phyloP scores from a whole-genome alignment of 2,113 vertebrate genomes.

The Ophiodon elongatus region DNA sequence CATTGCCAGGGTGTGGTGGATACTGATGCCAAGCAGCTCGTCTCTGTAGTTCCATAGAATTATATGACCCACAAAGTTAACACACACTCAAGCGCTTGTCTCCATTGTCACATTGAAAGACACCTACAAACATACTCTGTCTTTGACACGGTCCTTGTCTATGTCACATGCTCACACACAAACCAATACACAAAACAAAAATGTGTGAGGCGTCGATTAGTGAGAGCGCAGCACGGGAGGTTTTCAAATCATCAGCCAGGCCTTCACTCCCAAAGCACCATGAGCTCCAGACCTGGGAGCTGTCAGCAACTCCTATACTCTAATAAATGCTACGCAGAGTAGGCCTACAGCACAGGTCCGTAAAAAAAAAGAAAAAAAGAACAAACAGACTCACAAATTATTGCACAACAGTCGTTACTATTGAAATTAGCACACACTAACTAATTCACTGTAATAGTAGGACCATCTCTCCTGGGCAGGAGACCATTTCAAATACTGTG shows the following conservation, averaged over 20 bases:
- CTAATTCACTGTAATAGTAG: background rate
- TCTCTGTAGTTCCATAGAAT: background rate
- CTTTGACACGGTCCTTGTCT: background rate
- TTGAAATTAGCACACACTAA: slow-evolving; percentile 15
- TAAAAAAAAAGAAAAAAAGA: slow-evolving; percentile 20
- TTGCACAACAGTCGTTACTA: background rate
- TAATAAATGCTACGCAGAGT: slow-evolving; percentile 56
- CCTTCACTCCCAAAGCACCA: slow-evolving; percentile 31
- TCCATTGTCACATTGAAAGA: background rate
- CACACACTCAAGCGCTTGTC: slow-evolving; percentile 21
- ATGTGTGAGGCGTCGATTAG: slow-evolving; percentile 16
- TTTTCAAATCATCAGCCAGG: slow-evolving; percentile 53
- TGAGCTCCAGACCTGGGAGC: slow-evolving; percentile 58
- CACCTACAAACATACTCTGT: background rate
- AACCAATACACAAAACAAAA: background rate
- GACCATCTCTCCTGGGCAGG: background rate
- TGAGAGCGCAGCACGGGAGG: no score
- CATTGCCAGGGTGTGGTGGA: slow-evolving; percentile 52
- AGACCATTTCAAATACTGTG: background rate
- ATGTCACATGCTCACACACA: background rate
- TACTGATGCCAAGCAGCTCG: slow-evolving; percentile 45
- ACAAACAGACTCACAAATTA: background rate
- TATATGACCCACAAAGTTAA: slow-evolving; percentile 45
- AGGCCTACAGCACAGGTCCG: slow-evolving; percentile 8
- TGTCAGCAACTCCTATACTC: slow-evolving; percentile 72